Evolutionary conservation across 2,888 invertebrate species (phyloP).

Genomic region (Dynastes maya): DNA sequence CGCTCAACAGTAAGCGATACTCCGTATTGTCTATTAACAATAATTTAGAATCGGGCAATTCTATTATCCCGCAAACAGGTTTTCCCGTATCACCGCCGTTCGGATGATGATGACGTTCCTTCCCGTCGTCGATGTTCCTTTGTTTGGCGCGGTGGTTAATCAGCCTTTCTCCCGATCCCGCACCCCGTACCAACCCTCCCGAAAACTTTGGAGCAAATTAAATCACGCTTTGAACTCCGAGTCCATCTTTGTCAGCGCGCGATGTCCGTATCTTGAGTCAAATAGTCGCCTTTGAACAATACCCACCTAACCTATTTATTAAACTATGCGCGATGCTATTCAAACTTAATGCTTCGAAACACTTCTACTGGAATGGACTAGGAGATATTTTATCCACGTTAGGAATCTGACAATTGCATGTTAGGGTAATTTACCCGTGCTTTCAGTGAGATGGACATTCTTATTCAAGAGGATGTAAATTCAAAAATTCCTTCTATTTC

Average conservation of each 20-base stretch:
- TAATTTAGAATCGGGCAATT: constrained; percentile 47
- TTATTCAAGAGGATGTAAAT: not conserved
- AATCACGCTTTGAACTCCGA: constrained; percentile 46
- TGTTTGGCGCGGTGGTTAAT: constrained; percentile 50
- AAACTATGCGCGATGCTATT: constrained; percentile 42
- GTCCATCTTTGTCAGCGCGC: constrained; percentile 37
- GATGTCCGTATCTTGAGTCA: constrained; percentile 53
- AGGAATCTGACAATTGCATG: constrained; percentile 1
- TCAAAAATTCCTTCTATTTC: too few species aligned
- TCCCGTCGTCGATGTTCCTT: constrained; percentile 36
- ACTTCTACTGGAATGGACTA: constrained; percentile 7
- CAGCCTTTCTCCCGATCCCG: not conserved
- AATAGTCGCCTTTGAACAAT: constrained; percentile 66
- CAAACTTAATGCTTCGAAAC: constrained; percentile 2
- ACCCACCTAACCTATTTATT: constrained; percentile 44
- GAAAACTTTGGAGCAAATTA: constrained; percentile 44
- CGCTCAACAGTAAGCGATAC: constrained; percentile 42
- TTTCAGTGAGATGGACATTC: not conserved
- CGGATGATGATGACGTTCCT: constrained; percentile 11
- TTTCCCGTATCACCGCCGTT: constrained; percentile 9
- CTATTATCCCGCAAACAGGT: constrained; percentile 49
- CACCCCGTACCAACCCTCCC: constrained; percentile 7
- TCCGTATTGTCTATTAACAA: constrained; percentile 50
- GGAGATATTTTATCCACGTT: not conserved
- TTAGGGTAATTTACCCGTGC: not conserved